Evolutionary conservation across 2,797 vertebrate species (phyloP).

Genomic region (Malacoraja senta): DNA sequence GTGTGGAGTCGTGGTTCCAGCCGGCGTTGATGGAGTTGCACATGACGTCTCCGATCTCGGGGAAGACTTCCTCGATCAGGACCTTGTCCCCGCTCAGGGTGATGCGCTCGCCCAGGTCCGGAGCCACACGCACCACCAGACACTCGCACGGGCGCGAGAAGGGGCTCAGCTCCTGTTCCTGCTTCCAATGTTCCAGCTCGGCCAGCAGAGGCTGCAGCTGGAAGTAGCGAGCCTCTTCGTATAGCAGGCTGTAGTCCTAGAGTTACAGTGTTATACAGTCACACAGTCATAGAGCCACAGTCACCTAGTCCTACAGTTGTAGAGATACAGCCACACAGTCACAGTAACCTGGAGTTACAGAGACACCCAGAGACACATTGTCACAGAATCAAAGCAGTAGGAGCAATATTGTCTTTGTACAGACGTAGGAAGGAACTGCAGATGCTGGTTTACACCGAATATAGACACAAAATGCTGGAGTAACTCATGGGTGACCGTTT

Average conservation of each 20-base stretch:
- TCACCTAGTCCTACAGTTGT: too few relatives aligned
- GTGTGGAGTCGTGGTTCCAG: constrained; percentile 97
- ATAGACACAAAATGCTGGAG: too few relatives aligned
- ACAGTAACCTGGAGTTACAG: too few relatives aligned
- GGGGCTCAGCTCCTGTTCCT: constrained; percentile 78
- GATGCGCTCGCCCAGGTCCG: constrained; percentile 90
- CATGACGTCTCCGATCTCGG: constrained; percentile 94
- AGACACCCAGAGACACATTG: too few relatives aligned
- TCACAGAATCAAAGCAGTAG: too few relatives aligned
- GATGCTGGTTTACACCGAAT: too few relatives aligned
- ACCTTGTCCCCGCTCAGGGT: constrained; percentile 91
- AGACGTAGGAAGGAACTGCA: too few relatives aligned
- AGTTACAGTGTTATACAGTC: neutral
- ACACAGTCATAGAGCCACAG: neutral
- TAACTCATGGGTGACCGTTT: too few relatives aligned
- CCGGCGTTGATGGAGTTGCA: constrained; percentile 95
- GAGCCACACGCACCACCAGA: constrained; percentile 88
- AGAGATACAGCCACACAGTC: too few relatives aligned
- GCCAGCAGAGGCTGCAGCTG: constrained; percentile 91
- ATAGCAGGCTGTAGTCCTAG: constrained; percentile 91
- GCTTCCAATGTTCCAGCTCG: constrained; percentile 92
- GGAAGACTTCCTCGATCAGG: constrained; percentile 93
- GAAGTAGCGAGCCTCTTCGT: constrained; percentile 96
- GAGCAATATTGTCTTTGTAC: too few relatives aligned
- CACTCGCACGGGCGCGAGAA: constrained; percentile 89